phyloP scores from a whole-genome alignment of 2,113 vertebrate genomes.

The Symphodus melops region DNA sequence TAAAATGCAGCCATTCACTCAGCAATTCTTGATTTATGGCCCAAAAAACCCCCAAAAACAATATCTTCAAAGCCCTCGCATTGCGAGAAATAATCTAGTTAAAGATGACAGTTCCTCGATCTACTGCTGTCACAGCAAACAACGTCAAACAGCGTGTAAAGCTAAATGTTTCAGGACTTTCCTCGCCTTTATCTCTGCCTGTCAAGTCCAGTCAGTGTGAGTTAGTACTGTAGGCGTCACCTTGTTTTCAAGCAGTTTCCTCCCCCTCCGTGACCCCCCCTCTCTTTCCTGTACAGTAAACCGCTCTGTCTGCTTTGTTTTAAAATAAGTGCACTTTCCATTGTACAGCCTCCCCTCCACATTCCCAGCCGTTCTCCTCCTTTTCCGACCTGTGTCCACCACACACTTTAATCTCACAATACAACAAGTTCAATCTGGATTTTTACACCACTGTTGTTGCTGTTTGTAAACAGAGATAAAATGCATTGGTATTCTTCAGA shows the following conservation, averaged over 20 bases:
- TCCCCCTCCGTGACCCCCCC: constrained; percentile 7
- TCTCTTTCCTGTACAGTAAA: constrained; percentile 68
- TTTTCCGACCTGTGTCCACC: constrained; percentile 23
- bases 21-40: constrained; percentile 37
- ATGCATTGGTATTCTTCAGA: constrained; percentile 44
- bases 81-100: constrained; percentile 5
- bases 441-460: constrained; percentile 35
- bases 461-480: constrained; percentile 58
- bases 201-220: constrained; percentile 18
- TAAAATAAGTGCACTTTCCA: constrained; percentile 41
- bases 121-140: not conserved
- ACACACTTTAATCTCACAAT: constrained; percentile 29
- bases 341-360: constrained; percentile 30
- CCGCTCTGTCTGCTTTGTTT: constrained; percentile 36
- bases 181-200: not conserved
- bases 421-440: constrained; percentile 6
- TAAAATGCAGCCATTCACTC: constrained; percentile 29
- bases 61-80: constrained; percentile 38
- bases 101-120: not conserved
- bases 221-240: constrained; percentile 59
- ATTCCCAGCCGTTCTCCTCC: not conserved
- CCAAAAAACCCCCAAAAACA: constrained; percentile 30
- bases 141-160: not conserved
- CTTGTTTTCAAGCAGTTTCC: constrained; percentile 68
- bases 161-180: constrained; percentile 6